Evolutionary conservation across 2,113 vertebrate genomes (phyloP).

Genomic region (Apeltes quadracus): DNA sequence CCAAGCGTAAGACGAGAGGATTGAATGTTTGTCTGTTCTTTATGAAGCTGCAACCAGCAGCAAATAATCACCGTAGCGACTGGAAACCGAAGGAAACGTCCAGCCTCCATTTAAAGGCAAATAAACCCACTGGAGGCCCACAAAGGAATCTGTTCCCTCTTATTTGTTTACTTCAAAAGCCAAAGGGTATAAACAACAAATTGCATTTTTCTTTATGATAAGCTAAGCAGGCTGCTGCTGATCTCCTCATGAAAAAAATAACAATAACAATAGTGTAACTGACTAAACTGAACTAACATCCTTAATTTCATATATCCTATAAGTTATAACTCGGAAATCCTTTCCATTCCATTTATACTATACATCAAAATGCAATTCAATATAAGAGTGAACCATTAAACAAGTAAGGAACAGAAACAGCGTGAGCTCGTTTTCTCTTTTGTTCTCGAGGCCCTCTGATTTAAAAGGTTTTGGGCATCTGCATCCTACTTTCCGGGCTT

Average conservation of each 20-base stretch:
- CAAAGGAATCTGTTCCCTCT: background rate
- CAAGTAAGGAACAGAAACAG: background rate
- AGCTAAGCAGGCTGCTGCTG: background rate
- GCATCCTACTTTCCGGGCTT: background rate
- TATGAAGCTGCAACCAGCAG: background rate
- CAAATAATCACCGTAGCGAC: background rate
- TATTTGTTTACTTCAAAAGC: background rate
- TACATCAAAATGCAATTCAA: background rate
- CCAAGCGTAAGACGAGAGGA: background rate
- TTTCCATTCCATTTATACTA: background rate
- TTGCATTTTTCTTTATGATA: background rate
- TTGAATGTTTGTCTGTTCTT: background rate
- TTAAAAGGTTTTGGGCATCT: slow-evolving; percentile 2
- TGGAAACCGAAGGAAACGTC: background rate
- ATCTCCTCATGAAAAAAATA: background rate
- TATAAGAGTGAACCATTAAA: too few relatives aligned
- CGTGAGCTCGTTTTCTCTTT: background rate
- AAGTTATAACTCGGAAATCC: background rate
- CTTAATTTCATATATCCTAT: background rate
- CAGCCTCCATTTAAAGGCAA: background rate
- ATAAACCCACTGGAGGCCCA: background rate
- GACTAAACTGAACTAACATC: background rate
- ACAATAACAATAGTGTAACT: too few relatives aligned
- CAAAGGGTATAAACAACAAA: background rate
- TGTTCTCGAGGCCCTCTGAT: slow-evolving; percentile 15